phyloP scores from a whole-genome alignment of 2,888 invertebrate genomes.

The Leptinotarsa haldemani region DNA sequence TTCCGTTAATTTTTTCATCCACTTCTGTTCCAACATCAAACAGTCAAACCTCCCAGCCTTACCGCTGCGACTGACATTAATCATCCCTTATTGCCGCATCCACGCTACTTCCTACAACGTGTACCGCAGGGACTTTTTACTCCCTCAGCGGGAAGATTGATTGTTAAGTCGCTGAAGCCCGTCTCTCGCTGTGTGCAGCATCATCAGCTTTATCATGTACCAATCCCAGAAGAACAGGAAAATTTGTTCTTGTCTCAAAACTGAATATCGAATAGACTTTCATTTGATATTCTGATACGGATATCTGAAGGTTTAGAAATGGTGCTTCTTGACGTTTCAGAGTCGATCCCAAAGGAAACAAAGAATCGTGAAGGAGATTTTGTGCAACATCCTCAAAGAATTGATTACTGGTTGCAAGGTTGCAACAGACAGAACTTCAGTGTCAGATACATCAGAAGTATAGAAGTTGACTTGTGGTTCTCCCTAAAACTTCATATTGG shows the following conservation, averaged over 20 bases:
- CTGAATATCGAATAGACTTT: neutral
- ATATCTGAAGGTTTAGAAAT: neutral
- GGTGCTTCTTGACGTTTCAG: neutral
- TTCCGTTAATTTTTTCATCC: neutral
- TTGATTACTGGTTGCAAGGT: too few relatives aligned
- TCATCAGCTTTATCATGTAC: conserved; percentile 43
- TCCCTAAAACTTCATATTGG: too few relatives aligned
- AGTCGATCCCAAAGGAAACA: neutral
- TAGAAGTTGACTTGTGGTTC: too few relatives aligned
- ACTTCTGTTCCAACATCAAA: conserved; percentile 19
- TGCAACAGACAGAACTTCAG: too few relatives aligned
- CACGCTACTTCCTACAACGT: conserved; percentile 43
- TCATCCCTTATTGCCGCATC: conserved; percentile 52
- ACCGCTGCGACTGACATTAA: conserved; percentile 52
- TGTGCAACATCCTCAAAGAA: too few relatives aligned
- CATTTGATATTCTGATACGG: neutral
- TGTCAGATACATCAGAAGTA: too few relatives aligned
- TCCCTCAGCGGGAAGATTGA: conserved; percentile 49
- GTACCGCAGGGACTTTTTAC: conserved; percentile 47
- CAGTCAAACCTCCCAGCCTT: conserved; percentile 38
- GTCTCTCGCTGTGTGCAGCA: conserved; percentile 43
- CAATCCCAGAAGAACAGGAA: conserved; percentile 35
- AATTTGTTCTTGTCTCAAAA: conserved; percentile 41
- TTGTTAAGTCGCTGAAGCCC: conserved; percentile 45
- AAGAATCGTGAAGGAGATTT: too few relatives aligned